Percentiles rank a stretch among this genome's conserved stretches.
Evolutionary conservation across 2,113 vertebrate species (phyloP).

Genomic region (Monarcha castaneiventris): DNA sequence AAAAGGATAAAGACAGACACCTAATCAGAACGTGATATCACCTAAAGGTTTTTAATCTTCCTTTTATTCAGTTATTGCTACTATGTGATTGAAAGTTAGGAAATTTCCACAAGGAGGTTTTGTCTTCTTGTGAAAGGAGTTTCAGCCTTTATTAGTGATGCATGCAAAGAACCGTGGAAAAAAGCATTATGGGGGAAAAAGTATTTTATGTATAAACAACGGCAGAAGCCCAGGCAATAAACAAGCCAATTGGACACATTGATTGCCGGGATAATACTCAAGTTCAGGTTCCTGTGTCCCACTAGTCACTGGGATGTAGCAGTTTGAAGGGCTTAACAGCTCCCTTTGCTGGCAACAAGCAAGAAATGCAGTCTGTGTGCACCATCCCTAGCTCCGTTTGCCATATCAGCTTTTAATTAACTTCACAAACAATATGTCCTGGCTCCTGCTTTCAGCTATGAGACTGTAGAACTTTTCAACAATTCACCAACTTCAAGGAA

Average conservation of each 20-base stretch:
- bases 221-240: background rate
- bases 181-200: fast-evolving
- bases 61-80: background rate
- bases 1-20: background rate
- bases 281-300: background rate
- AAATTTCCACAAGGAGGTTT: background rate
- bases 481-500: background rate
- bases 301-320: background rate
- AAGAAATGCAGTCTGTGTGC: background rate
- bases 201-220: background rate
- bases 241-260: background rate
- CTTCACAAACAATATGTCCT: background rate
- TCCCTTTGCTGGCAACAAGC: constrained; percentile 40
- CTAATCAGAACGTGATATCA: background rate
- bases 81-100: background rate
- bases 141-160: background rate
- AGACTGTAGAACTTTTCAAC: background rate
- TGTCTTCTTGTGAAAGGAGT: background rate
- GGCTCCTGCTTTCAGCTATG: background rate
- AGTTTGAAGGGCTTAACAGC: background rate
- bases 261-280: background rate
- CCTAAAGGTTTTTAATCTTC: background rate
- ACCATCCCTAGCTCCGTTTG: fast-evolving
- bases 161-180: background rate
- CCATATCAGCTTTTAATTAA: background rate